These are phyloP conservation scores for Lophotis ruficrista DNA, from an alignment of 2,113 vertebrate genomes.

Conservation along the genomic window DNA sequence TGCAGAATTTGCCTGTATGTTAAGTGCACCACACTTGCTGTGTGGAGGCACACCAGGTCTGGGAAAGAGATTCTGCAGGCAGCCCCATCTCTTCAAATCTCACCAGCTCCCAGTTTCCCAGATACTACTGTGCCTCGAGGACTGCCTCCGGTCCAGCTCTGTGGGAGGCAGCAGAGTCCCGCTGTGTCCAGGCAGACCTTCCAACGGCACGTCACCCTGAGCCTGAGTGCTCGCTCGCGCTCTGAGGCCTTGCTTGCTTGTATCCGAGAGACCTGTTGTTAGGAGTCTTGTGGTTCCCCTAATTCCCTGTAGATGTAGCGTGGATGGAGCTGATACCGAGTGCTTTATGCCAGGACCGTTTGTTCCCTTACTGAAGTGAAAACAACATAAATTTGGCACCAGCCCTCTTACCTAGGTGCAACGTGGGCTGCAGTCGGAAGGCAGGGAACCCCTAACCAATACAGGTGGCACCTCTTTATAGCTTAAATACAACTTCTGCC, in stretches of 20 bases:
- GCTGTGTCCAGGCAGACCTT: background rate
- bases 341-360: background rate
- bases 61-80: conserved; percentile 10
- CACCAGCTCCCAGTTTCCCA: background rate
- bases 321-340: background rate
- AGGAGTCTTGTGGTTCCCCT: background rate
- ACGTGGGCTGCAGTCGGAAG: background rate
- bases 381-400: background rate
- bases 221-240: fast-evolving
- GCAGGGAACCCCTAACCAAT: background rate
- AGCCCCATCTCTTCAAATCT: background rate
- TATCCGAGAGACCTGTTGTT: background rate
- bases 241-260: background rate
- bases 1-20: background rate
- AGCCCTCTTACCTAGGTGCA: background rate
- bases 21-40: background rate
- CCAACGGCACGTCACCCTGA: background rate
- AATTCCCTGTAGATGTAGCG: background rate
- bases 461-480: background rate
- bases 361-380: background rate
- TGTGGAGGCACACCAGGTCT: background rate
- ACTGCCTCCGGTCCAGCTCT: background rate
- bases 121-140: background rate
- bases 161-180: background rate
- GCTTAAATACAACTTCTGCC: background rate